These are phyloP conservation scores for Phengaris alcon DNA, from an alignment of 2,888 invertebrate genomes.

Conservation along the genomic window DNA sequence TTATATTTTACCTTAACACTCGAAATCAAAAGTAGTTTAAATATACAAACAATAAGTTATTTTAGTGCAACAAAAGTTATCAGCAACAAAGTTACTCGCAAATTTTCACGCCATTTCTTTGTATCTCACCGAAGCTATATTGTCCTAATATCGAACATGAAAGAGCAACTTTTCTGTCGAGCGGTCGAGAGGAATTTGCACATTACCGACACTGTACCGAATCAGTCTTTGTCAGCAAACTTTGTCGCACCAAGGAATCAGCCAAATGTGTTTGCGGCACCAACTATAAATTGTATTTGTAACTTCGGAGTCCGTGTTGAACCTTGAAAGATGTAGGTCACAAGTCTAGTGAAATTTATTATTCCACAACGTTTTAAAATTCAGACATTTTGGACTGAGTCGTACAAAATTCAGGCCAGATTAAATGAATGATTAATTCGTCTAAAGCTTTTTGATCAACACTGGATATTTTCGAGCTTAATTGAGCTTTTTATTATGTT, in stretches of 20 bases:
- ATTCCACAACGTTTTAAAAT: constrained; percentile 6
- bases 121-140: constrained; percentile 13
- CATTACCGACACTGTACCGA: constrained; percentile 51
- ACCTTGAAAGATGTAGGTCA: constrained; percentile 27
- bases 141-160: constrained; percentile 57
- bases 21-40: neutral
- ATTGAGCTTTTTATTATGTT: too few species aligned
- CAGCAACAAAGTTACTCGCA: neutral
- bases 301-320: neutral
- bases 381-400: neutral
- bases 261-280: constrained; percentile 60
- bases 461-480: neutral
- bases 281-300: constrained; percentile 37
- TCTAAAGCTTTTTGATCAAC: neutral
- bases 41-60: constrained; percentile 7
- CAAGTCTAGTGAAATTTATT: constrained; percentile 17
- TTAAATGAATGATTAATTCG: neutral
- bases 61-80: constrained; percentile 10
- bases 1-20: neutral
- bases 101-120: constrained; percentile 9
- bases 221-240: constrained; percentile 75
- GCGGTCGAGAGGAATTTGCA: constrained; percentile 54
- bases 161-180: constrained; percentile 54
- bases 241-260: constrained; percentile 55
- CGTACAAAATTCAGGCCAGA: neutral